Conservation (phyloP, 2,888 invertebrate genomes). For the Dorcus hopei region DNA sequence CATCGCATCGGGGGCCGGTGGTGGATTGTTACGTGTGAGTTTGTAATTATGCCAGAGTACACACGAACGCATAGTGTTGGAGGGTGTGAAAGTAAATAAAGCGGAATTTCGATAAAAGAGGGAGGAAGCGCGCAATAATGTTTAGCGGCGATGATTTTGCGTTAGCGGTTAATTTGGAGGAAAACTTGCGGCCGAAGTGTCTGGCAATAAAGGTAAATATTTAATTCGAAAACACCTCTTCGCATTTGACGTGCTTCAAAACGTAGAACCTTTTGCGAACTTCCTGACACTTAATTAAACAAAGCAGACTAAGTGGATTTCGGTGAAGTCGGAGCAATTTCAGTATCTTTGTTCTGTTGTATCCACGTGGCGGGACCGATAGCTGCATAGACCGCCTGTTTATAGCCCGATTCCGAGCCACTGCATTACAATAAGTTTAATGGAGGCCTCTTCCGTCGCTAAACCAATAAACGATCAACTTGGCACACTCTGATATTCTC, state of each 20-base stretch:
- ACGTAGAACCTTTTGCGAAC: conserved; percentile 6
- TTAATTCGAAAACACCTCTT: conserved; percentile 19
- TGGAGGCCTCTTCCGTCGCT: conserved; percentile 7
- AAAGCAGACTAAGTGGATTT: conserved; percentile 5
- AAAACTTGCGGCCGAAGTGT: conserved; percentile 6
- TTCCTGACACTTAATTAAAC: conserved; percentile 19
- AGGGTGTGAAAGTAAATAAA: too few species aligned
- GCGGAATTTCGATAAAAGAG: too few species aligned
- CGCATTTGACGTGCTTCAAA: conserved; percentile 15
- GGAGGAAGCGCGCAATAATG: too few species aligned
- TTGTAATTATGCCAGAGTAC: too few species aligned
- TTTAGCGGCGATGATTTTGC: not conserved
- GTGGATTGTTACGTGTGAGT: too few species aligned
- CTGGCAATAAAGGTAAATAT: conserved; percentile 19
- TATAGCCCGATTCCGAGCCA: conserved; percentile 1
- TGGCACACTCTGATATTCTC: conserved; percentile 25
- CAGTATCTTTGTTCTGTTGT: conserved; percentile 1
- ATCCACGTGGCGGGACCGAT: not conserved
- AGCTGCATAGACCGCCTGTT: not conserved
- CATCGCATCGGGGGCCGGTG: too few species aligned
- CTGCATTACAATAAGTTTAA: conserved; percentile 16
- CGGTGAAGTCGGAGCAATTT: not conserved
- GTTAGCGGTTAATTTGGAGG: not conserved
- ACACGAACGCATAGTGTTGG: too few species aligned
- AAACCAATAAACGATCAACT: conserved; percentile 26